Evolutionary conservation across 2,797 vertebrate species (phyloP).

Genomic region (Melanogrammus aeglefinus): DNA sequence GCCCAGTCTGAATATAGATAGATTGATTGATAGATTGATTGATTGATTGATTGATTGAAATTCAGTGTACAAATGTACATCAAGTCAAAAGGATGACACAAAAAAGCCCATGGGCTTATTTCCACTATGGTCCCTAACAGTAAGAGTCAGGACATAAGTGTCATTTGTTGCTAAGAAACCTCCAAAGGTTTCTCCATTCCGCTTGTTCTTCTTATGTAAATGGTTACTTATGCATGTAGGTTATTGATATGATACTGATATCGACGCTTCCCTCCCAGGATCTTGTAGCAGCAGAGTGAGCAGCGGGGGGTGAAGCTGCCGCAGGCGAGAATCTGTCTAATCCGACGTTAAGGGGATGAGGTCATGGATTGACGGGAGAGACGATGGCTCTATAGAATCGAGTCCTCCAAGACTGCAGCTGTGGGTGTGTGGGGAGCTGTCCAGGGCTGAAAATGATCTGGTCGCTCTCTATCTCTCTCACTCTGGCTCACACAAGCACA

Average conservation of each 20-base stretch:
- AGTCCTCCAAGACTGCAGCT: slow-evolving; percentile 33
- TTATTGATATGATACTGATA: slow-evolving; percentile 29
- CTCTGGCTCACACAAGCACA: slow-evolving; percentile 9
- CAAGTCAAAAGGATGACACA: too few species aligned
- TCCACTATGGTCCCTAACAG: too few species aligned
- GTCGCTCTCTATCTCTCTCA: neutral
- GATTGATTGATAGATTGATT: too few species aligned
- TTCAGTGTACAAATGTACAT: too few species aligned
- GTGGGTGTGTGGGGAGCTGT: slow-evolving; percentile 46
- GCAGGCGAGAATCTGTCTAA: slow-evolving; percentile 38
- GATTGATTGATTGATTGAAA: too few species aligned
- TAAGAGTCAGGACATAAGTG: neutral
- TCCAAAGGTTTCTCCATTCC: neutral
- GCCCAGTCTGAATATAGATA: too few species aligned
- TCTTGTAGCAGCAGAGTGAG: slow-evolving; percentile 23
- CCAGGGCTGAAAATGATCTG: slow-evolving; percentile 50
- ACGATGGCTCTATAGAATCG: neutral
- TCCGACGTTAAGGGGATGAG: slow-evolving; percentile 28
- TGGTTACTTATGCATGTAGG: neutral
- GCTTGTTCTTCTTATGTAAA: too few species aligned
- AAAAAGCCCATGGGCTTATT: too few species aligned
- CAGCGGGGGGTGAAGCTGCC: slow-evolving; percentile 25
- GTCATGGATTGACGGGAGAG: neutral
- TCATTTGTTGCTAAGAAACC: slow-evolving; percentile 46
- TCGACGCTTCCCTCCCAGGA: slow-evolving; percentile 5